phyloP scores from a whole-genome alignment of 2,888 invertebrate species.

The Nomada goodeniana region DNA sequence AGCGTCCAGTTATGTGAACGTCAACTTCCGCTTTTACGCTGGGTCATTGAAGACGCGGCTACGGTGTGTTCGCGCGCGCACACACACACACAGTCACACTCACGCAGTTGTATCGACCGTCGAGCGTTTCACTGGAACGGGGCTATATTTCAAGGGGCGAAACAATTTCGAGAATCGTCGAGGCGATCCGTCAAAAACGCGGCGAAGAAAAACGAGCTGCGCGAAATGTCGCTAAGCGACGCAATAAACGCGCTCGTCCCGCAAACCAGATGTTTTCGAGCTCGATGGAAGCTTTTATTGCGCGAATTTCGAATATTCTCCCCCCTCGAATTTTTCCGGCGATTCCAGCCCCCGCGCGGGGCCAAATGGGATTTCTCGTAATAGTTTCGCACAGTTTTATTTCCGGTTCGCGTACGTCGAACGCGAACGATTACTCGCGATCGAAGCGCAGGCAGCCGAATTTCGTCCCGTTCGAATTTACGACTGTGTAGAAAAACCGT shows the following conservation, averaged over 20 bases:
- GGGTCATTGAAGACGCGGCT: slow-evolving; percentile 37
- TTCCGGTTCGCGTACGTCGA: too few species aligned
- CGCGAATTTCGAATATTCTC: not conserved
- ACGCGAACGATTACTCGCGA: not conserved
- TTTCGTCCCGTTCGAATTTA: too few species aligned
- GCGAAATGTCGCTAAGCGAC: slow-evolving; percentile 32
- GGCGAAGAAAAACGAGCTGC: slow-evolving; percentile 19
- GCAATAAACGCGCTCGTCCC: slow-evolving; percentile 17
- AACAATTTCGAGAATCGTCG: slow-evolving; percentile 59
- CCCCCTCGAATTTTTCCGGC: not conserved
- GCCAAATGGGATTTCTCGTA: not conserved
- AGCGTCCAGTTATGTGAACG: slow-evolving; percentile 14
- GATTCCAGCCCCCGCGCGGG: not conserved
- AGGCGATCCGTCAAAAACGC: slow-evolving; percentile 45
- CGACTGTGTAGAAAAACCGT: too few species aligned
- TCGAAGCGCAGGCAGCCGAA: too few species aligned
- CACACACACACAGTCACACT: not conserved
- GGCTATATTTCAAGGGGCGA: slow-evolving; percentile 49
- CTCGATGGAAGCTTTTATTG: not conserved
- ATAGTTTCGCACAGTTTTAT: too few species aligned
- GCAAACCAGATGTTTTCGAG: not conserved
- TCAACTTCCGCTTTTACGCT: slow-evolving; percentile 17
- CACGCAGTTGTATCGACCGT: slow-evolving; percentile 13
- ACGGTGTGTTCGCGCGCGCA: not conserved
- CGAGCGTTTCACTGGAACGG: slow-evolving; percentile 4